Conservation (phyloP, 2,888 invertebrate species). For the Bhutanitis thaidina region DNA sequence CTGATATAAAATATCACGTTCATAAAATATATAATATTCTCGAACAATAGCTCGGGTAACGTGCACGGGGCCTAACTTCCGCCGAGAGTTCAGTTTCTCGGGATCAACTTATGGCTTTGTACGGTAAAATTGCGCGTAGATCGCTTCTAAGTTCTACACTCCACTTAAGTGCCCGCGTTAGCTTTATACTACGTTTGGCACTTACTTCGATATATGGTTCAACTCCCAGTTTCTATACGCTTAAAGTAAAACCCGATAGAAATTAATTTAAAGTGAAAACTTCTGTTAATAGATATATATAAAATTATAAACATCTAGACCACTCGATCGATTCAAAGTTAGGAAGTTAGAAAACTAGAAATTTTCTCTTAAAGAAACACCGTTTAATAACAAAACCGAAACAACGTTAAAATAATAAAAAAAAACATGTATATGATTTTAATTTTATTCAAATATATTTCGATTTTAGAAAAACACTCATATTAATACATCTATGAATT, state of each 20-base stretch:
- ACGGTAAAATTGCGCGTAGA: constrained; percentile 11
- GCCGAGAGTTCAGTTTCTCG: constrained; percentile 2
- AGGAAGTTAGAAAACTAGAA: too few relatives aligned
- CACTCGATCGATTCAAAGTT: too few relatives aligned
- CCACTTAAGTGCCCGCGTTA: constrained; percentile 17
- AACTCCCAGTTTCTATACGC: background rate
- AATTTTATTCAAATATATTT: too few relatives aligned
- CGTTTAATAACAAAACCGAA: too few relatives aligned
- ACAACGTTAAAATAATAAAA: too few relatives aligned
- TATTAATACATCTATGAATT: too few relatives aligned
- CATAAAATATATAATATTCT: constrained; percentile 2
- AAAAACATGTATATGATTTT: too few relatives aligned
- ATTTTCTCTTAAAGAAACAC: too few relatives aligned
- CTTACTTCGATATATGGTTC: constrained; percentile 5
- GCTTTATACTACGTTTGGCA: constrained; percentile 4
- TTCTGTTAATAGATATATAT: too few relatives aligned
- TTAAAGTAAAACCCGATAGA: background rate
- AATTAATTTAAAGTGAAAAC: background rate
- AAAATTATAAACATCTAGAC: too few relatives aligned
- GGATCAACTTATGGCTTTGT: constrained; percentile 19
- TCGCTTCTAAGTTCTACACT: constrained; percentile 15
- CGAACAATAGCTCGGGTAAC: constrained; percentile 4
- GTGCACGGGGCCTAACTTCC: background rate
- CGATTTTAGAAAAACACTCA: too few relatives aligned
- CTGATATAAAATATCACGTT: background rate